A percentile compares a stretch with the other conserved stretches of the same genome.
Evolutionary conservation across 2,113 vertebrate species (phyloP).

Genomic region (Percina caprodes): DNA sequence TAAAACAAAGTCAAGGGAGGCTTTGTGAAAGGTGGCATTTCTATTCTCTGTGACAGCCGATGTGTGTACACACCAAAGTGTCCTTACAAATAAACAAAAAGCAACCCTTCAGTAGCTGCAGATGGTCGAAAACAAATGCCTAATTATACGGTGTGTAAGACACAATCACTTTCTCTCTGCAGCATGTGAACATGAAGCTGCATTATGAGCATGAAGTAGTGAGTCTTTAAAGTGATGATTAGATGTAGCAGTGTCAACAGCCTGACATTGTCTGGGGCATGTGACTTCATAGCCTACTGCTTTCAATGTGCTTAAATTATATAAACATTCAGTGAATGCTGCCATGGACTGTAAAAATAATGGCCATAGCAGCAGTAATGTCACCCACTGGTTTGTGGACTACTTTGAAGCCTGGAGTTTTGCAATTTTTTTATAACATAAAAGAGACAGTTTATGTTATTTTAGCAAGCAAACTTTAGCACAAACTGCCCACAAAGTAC

Average conservation of each 20-base stretch:
- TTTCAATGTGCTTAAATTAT: background rate
- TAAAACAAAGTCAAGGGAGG: background rate
- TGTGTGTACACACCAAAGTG: background rate
- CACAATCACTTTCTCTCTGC: background rate
- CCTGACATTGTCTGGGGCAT: background rate
- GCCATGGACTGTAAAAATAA: no score
- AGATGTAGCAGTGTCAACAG: background rate
- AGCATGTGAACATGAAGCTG: background rate
- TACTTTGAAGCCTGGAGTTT: no score
- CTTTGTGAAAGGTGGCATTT: background rate
- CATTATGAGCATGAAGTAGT: background rate
- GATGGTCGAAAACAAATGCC: constrained; percentile 29
- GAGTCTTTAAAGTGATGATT: constrained; percentile 3
- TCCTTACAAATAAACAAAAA: constrained; percentile 18
- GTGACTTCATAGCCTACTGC: background rate
- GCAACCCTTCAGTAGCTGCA: constrained; percentile 10
- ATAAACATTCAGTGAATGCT: background rate
- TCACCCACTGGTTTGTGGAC: no score
- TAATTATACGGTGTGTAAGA: constrained; percentile 10
- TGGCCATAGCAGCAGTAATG: no score
- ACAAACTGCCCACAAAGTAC: no score
- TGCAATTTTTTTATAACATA: no score
- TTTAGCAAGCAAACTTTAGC: no score
- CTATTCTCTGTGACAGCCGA: background rate
- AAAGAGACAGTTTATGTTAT: no score